Evolutionary conservation across 2,888 invertebrate genomes (phyloP).

Genomic region (Zaprionus lineosus): DNA sequence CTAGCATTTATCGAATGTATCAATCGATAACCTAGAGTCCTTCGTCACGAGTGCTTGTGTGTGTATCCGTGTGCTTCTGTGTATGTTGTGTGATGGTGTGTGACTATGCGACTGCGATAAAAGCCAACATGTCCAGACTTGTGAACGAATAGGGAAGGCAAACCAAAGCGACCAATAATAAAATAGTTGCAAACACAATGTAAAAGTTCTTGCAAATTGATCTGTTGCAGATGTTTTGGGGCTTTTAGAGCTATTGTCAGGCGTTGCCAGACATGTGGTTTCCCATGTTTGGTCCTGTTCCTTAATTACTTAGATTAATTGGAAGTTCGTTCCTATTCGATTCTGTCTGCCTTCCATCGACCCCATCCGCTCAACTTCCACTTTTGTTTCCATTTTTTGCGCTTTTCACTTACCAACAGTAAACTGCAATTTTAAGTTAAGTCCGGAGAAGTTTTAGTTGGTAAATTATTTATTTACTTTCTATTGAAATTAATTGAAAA

Average conservation of each 20-base stretch:
- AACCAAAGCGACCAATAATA: conserved; percentile 50
- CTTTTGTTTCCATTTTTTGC: no score
- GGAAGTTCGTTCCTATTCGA: conserved; percentile 34
- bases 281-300: conserved; percentile 35
- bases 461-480: no score
- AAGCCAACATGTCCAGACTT: conserved; percentile 23
- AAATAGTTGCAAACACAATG: conserved; percentile 66
- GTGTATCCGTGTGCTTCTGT: conserved; percentile 6
- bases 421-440: conserved; percentile 44
- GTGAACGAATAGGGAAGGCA: conserved; percentile 24
- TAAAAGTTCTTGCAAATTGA: conserved; percentile 71
- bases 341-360: no score
- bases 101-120: conserved; percentile 7
- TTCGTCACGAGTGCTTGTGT: conserved; percentile 6
- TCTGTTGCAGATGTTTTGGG: conserved; percentile 69
- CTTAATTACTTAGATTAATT: conserved; percentile 72
- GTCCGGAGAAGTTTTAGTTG: no score
- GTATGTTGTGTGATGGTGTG: background rate
- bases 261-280: conserved; percentile 45
- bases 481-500: no score
- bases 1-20: conserved; percentile 55
- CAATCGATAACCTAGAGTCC: conserved; percentile 58
- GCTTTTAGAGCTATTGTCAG: conserved; percentile 46
- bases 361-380: no score
- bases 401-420: conserved; percentile 14